Evolutionary conservation across 2,888 invertebrate genomes (phyloP), one percentile per base, ranked within the genome.

Genomic region (Aphrophora alni): DNA sequence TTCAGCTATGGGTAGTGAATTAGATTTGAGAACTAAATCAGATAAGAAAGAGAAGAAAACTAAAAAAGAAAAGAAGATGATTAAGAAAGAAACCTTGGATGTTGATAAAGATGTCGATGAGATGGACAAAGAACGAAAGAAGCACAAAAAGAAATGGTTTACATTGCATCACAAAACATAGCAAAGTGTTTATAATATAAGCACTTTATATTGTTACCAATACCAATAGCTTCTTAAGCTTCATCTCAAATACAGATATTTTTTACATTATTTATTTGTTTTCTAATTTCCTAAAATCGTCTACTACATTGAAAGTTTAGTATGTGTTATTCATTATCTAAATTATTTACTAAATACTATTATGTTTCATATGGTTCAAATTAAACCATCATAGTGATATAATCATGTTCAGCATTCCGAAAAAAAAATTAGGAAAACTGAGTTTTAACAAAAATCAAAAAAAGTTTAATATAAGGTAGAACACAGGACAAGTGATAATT

Each of bases 41-140:
- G 90, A 90, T 81, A 91, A 91, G 85, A 90, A 89, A 82, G 89
- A 89, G 81, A 88, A 89, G 83, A 90, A 90, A 82, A 89, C 90
- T 84, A 88, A 89, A 78, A 89, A 90, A 82, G 91, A 91, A 86
- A 85, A 89, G 86, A 93, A 87, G 89, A 89, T 38, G 92, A 92
- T 87, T 92, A 92, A 87, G 92, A 91, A 86, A 88, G 59, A 21
- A 21, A 21, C 21, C 21, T 59, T 59, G 59, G 86, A 93, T 87
- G 89, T 89, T 27, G 92, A 92, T 86, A 92, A 92, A 87, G 92
- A 91, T 86, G 88, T 91, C 70, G 91, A 91, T 85, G 91, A 91
- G 85, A 87, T 88, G 84, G 91, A 91, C 83, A 87, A 38, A 87
- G 87, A 82, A 88, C 89, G 86, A 88, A 90, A 85, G 88, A 90